Conservation (phyloP, 2,797 vertebrate genomes). For the Sebastes steindachneri region DNA sequence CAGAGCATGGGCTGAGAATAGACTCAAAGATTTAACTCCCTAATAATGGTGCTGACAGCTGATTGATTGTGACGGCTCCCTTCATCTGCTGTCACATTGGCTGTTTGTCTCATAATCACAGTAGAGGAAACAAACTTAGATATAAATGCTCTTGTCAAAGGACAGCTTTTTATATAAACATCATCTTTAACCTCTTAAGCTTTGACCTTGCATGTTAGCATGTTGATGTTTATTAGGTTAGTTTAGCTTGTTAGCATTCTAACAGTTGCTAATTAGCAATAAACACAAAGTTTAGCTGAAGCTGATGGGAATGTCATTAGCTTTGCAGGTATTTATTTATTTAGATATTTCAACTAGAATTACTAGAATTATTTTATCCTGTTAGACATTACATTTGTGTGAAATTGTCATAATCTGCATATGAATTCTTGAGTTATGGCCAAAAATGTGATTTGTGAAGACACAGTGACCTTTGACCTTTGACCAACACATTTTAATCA, state of each 20-base stretch:
- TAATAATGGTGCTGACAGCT: constrained; percentile 62
- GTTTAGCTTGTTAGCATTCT: neutral
- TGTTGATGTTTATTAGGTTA: neutral
- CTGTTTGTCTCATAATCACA: constrained; percentile 27
- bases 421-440: no score
- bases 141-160: constrained; percentile 1
- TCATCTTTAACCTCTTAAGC: neutral
- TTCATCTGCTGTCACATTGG: constrained; percentile 21
- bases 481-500: no score
- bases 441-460: no score
- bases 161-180: neutral
- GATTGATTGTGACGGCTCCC: constrained; percentile 36
- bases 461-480: no score
- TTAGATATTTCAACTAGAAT: no score
- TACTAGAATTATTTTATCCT: no score
- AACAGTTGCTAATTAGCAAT: neutral
- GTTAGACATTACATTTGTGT: no score
- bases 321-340: neutral
- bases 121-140: neutral
- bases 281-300: neutral
- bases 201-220: neutral
- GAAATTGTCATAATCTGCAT: no score
- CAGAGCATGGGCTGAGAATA: constrained; percentile 59
- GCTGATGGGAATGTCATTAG: neutral
- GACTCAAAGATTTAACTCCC: constrained; percentile 44